These are phyloP conservation scores for Entomobrya multifasciata DNA, from an alignment of 2,888 invertebrate species.

Conservation along the genomic window DNA sequence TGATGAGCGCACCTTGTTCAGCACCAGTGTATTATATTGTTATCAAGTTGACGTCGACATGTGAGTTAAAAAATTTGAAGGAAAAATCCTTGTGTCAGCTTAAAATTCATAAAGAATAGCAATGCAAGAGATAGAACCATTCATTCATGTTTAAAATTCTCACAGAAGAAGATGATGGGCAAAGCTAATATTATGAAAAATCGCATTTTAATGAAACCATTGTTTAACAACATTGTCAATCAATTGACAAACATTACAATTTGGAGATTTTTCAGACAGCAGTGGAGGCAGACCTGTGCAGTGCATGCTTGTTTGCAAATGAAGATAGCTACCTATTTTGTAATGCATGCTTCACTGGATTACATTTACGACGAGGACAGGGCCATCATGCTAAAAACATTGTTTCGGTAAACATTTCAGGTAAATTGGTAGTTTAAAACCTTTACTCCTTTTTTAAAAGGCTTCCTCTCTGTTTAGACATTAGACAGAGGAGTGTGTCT, in stretches of 20 bases:
- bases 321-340: neutral
- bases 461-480: neutral
- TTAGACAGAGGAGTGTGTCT: neutral
- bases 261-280: neutral
- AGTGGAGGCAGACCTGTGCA: neutral
- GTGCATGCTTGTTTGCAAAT: neutral
- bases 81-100: constrained; percentile 19
- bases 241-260: constrained; percentile 37
- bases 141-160: constrained; percentile 5
- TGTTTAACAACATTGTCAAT: constrained; percentile 65
- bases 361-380: constrained; percentile 14
- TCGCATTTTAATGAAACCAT: constrained; percentile 62
- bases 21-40: too few species aligned
- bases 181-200: constrained; percentile 40
- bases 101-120: constrained; percentile 6
- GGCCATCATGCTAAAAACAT: constrained; percentile 24
- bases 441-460: too few species aligned
- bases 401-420: neutral
- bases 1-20: neutral
- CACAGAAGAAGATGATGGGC: neutral
- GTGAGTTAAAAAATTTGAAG: neutral
- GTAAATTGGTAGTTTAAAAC: neutral
- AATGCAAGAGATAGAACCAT: too few species aligned
- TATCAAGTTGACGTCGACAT: too few species aligned
- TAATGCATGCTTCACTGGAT: constrained; percentile 4